These are phyloP conservation scores for Torymus aiolomorphi DNA, from an alignment of 2,888 invertebrate species.

Conservation along the genomic window DNA sequence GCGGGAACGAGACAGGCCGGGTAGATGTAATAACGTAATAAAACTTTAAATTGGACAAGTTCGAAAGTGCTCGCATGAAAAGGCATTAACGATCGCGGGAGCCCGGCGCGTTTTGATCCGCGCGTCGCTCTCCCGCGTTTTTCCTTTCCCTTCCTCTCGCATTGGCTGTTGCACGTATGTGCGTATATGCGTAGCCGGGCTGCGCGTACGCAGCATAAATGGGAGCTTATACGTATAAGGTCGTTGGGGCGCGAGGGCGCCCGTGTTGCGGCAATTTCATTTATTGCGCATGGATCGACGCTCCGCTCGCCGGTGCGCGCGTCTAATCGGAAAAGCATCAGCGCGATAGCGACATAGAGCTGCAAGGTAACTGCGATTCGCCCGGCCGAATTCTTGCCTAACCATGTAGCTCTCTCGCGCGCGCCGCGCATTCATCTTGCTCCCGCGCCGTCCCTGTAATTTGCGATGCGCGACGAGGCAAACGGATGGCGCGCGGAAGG, in stretches of 20 bases:
- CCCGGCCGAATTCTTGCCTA: slow-evolving; percentile 24
- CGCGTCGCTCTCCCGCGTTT: not conserved
- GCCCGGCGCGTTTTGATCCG: slow-evolving; percentile 17
- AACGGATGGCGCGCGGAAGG: not conserved
- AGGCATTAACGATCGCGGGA: slow-evolving; percentile 24
- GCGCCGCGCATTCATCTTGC: slow-evolving; percentile 25
- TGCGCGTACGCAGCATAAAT: no score
- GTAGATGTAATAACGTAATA: slow-evolving; percentile 46
- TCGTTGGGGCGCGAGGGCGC: no score
- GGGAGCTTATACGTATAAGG: no score
- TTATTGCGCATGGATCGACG: not conserved
- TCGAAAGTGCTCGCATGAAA: slow-evolving; percentile 15
- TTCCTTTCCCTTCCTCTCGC: not conserved
- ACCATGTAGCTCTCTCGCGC: slow-evolving; percentile 19
- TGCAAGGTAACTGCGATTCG: no score
- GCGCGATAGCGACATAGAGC: not conserved
- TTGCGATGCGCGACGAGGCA: not conserved
- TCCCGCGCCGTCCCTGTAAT: slow-evolving; percentile 25
- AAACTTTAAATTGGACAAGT: slow-evolving; percentile 55
- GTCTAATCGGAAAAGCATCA: slow-evolving; percentile 45
- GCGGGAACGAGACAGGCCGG: not conserved
- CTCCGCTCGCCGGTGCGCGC: not conserved
- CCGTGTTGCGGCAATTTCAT: not conserved
- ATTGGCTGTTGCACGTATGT: not conserved
- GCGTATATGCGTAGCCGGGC: no score